Conservation (phyloP, 2,888 invertebrate genomes). For the Athalia rosae region DNA sequence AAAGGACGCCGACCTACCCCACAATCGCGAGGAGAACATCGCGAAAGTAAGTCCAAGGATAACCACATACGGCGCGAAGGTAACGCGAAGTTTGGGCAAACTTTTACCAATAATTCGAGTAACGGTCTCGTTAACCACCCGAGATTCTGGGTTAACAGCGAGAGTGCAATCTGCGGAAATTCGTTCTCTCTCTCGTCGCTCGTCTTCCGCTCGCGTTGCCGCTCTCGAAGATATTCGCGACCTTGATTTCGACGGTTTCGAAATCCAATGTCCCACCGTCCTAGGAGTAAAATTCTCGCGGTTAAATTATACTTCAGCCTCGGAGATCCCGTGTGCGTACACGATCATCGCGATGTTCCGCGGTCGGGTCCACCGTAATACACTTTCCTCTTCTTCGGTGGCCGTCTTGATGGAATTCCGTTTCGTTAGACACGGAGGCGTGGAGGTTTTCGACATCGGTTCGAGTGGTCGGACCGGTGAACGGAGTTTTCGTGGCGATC, state of each 20-base stretch:
- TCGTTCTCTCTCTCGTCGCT: background rate
- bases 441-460: background rate
- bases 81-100: slow-evolving; percentile 31
- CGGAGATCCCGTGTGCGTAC: too few relatives aligned
- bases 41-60: slow-evolving; percentile 27
- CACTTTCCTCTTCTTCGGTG: slow-evolving; percentile 7
- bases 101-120: slow-evolving; percentile 43
- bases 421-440: slow-evolving; percentile 4
- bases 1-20: slow-evolving; percentile 18
- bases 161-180: slow-evolving; percentile 41
- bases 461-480: background rate
- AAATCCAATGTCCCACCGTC: background rate
- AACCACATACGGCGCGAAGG: background rate
- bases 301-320: too few relatives aligned
- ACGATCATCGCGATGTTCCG: too few relatives aligned
- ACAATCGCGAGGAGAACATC: background rate
- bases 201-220: background rate
- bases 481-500: background rate
- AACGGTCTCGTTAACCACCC: slow-evolving; percentile 15
- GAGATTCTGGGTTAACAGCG: slow-evolving; percentile 38
- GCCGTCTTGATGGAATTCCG: background rate
- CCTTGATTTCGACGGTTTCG: slow-evolving; percentile 11
- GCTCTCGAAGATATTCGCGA: background rate
- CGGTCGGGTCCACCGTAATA: too few relatives aligned
- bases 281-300: too few relatives aligned